Conservation (phyloP, 1,140 invertebrate species). For the Zaprionus africanus region DNA sequence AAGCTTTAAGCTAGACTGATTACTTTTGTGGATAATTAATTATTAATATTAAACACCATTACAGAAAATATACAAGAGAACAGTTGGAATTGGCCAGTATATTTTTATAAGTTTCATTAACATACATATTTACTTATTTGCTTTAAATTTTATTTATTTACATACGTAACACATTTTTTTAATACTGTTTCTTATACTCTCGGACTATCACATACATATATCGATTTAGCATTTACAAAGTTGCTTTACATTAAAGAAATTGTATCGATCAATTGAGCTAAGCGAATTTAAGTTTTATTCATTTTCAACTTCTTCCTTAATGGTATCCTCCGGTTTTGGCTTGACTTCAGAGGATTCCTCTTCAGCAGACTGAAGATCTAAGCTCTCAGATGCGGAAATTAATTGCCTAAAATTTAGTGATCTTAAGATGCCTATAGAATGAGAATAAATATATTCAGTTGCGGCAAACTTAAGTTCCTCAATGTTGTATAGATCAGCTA, state of each 20-base stretch:
- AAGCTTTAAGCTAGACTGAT: no score
- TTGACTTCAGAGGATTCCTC: background rate
- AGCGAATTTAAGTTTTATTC: background rate
- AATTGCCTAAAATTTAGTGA: background rate
- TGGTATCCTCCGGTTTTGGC: background rate
- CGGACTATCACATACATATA: no score
- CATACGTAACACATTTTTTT: background rate
- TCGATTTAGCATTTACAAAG: background rate
- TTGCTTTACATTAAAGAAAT: background rate
- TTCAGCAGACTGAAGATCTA: background rate
- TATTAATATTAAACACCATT: no score
- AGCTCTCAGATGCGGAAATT: slow-evolving; percentile 1
- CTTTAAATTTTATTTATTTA: background rate
- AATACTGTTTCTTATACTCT: no score
- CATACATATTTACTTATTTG: no score
- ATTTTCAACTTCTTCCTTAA: background rate
- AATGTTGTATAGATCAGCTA: background rate
- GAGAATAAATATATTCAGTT: background rate
- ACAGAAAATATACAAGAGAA: no score
- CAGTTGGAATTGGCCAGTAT: no score
- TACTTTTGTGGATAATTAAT: no score
- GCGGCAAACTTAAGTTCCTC: background rate
- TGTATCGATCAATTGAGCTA: background rate
- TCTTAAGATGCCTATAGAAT: background rate
- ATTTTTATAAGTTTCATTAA: no score